phyloP scores from a whole-genome alignment of 2,888 invertebrate genomes.

The Frankliniella intonsa region DNA sequence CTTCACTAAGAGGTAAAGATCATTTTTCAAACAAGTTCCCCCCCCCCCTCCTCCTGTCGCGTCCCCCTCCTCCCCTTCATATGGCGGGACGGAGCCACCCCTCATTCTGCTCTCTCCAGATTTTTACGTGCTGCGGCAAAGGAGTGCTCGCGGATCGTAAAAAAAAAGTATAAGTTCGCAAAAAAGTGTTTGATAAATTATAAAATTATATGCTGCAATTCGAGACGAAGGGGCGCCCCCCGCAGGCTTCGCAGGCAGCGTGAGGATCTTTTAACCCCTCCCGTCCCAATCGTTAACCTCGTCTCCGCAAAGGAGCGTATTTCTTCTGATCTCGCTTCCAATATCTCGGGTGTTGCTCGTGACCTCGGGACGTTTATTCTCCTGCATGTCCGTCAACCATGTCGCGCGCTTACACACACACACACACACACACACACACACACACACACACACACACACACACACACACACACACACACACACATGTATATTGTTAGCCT shows the following conservation, averaged over 20 bases:
- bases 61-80: neutral
- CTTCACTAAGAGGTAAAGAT: neutral
- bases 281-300: neutral
- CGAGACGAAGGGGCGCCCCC: slow-evolving; percentile 4
- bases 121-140: neutral
- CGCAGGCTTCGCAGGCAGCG: neutral
- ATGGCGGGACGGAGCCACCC: neutral
- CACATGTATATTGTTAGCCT: no score
- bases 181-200: slow-evolving; percentile 26
- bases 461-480: no score
- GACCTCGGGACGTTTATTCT: neutral
- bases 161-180: neutral
- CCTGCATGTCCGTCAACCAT: neutral
- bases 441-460: no score
- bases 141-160: neutral
- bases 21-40: neutral
- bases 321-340: neutral
- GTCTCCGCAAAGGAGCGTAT: no score
- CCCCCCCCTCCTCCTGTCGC: neutral
- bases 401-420: neutral
- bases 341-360: neutral
- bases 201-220: slow-evolving; percentile 25
- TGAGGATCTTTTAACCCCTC: neutral
- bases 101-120: neutral
- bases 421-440: no score